Evolutionary conservation across 2,113 vertebrate species (phyloP).

Genomic region (Castor canadensis): DNA sequence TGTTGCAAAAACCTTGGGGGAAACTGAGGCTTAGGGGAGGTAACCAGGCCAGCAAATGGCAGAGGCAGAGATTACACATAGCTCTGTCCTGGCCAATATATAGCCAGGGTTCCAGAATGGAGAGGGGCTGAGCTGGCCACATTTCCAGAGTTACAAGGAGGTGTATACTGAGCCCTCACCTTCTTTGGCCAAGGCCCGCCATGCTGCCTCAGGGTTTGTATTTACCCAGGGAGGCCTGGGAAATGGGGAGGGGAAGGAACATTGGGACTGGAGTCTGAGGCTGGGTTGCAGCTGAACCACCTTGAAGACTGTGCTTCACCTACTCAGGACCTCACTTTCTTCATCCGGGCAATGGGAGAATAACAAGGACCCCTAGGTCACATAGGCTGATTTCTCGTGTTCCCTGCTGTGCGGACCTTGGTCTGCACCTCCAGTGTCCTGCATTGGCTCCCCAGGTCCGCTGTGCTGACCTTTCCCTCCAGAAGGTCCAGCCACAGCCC

Average conservation of each 20-base stretch:
- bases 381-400: not conserved
- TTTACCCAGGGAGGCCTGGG: not conserved
- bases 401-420: too few relatives aligned
- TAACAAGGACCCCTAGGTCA: not conserved
- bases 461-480: accelerated
- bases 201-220: too few relatives aligned
- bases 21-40: not conserved
- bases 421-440: too few relatives aligned
- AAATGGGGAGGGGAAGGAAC: not conserved
- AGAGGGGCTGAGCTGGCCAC: accelerated
- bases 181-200: not conserved
- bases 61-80: too few relatives aligned
- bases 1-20: not conserved
- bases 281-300: not conserved
- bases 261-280: not conserved
- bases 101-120: not conserved
- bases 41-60: not conserved
- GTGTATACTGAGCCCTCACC: not conserved
- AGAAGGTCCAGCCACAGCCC: not conserved
- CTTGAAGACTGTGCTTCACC: not conserved
- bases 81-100: not conserved
- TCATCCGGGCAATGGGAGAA: not conserved
- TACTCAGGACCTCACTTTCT: not conserved
- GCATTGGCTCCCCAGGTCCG: too few relatives aligned
- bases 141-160: not conserved